A percentile compares a stretch with the other conserved stretches of the same genome.
Conservation (phyloP, 1,140 invertebrate species). For the Cotesia vestalis region DNA sequence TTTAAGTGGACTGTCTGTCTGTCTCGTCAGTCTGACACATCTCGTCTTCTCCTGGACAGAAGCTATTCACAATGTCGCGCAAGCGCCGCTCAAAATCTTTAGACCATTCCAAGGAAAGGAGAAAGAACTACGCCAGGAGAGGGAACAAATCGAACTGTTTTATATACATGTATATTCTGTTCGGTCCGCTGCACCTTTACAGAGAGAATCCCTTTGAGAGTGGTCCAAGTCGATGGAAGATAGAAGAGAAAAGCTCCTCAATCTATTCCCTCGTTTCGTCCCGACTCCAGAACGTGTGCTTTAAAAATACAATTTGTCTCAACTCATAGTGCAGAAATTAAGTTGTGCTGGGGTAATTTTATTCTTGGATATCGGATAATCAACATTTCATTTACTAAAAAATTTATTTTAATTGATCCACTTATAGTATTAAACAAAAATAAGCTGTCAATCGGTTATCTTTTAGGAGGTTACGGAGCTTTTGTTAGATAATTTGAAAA, state of each 20-base stretch:
- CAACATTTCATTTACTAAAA: background rate
- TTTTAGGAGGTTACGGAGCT: no score
- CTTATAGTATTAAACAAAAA: background rate
- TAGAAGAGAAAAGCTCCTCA: constrained; percentile 4
- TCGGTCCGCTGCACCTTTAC: background rate
- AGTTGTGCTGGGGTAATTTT: no score
- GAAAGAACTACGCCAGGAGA: background rate
- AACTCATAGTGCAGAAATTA: no score
- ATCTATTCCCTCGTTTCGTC: constrained; percentile 2
- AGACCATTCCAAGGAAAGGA: background rate
- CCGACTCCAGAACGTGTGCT: background rate
- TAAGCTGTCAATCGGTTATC: no score
- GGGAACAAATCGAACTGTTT: constrained; percentile 32
- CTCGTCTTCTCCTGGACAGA: constrained; percentile 60
- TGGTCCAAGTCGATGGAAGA: background rate
- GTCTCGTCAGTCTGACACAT: constrained; percentile 62
- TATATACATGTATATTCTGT: background rate
- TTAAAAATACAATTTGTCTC: no score
- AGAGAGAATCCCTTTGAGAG: background rate
- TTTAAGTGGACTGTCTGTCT: constrained; percentile 63
- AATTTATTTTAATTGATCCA: background rate
- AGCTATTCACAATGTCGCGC: constrained; percentile 54
- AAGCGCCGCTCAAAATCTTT: constrained; percentile 46
- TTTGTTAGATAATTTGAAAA: no score
- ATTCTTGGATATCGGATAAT: no score